A percentile compares a stretch with the other conserved stretches of the same genome.
Evolutionary conservation across 1,140 invertebrate genomes (phyloP).

Genomic region (Atta cephalotes): DNA sequence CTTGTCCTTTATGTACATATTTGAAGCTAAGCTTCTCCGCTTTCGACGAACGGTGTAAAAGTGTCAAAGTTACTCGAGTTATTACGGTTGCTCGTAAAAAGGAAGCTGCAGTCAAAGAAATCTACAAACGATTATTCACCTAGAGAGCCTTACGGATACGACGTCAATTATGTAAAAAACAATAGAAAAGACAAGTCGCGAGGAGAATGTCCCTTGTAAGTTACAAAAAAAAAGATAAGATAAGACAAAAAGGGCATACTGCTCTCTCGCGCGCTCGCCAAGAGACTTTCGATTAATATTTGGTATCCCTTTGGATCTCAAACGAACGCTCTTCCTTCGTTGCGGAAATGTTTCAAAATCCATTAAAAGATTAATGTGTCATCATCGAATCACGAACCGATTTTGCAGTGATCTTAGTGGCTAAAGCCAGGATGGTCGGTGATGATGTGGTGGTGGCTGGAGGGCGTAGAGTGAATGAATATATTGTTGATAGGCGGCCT

Average conservation of each 20-base stretch:
- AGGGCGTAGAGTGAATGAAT: conserved; percentile 84
- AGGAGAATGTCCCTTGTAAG: conserved; percentile 32
- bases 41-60: conserved; percentile 69
- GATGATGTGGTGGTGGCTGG: conserved; percentile 82
- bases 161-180: conserved; percentile 35
- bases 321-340: background rate
- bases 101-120: conserved; percentile 46
- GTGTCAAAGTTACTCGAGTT: conserved; percentile 55
- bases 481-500: conserved; percentile 84
- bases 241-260: background rate
- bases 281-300: conserved; percentile 38
- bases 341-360: background rate
- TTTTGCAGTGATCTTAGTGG: conserved; percentile 67
- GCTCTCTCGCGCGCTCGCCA: conserved; percentile 34
- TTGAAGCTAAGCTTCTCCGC: conserved; percentile 61
- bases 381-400: conserved; percentile 25
- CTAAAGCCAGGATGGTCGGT: conserved; percentile 85
- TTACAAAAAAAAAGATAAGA: background rate
- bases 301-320: background rate
- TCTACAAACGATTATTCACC: conserved; percentile 23
- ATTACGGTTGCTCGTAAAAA: conserved; percentile 44
- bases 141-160: conserved; percentile 16
- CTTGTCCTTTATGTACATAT: conserved; percentile 76
- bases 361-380: conserved; percentile 10
- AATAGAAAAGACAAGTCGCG: conserved; percentile 37